Evolutionary conservation across 2,113 vertebrate species (phyloP).

Genomic region (Tachycineta bicolor): DNA sequence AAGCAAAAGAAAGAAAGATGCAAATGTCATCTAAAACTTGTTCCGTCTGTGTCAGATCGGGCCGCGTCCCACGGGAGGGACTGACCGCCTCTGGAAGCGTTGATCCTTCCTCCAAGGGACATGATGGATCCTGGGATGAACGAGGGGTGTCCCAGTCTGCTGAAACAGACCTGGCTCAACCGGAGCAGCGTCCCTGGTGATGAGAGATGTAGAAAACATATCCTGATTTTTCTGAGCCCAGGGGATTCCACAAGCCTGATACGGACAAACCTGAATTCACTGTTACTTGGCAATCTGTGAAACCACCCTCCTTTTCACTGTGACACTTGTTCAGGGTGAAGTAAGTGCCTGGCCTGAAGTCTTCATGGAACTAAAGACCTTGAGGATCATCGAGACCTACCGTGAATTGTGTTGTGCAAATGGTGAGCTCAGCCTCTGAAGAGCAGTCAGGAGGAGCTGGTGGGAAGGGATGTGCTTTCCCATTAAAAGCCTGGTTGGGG

Average conservation of each 20-base stretch:
- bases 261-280: background rate
- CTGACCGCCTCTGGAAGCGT: background rate
- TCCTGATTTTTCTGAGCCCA: background rate
- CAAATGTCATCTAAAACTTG: background rate
- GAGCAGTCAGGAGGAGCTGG: background rate
- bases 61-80: background rate
- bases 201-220: background rate
- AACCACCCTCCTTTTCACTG: background rate
- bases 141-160: background rate
- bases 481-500: background rate
- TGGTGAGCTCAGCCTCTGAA: background rate
- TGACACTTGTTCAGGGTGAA: background rate
- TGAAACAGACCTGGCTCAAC: background rate
- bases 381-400: accelerated
- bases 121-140: background rate
- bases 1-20: background rate
- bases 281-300: background rate
- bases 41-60: background rate
- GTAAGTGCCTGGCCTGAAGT: background rate
- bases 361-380: background rate
- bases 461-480: background rate
- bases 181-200: background rate
- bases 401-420: background rate
- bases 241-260: background rate
- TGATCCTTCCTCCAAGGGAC: no score